phyloP scores from a whole-genome alignment of 2,797 vertebrate genomes.

The Lophius americanus region DNA sequence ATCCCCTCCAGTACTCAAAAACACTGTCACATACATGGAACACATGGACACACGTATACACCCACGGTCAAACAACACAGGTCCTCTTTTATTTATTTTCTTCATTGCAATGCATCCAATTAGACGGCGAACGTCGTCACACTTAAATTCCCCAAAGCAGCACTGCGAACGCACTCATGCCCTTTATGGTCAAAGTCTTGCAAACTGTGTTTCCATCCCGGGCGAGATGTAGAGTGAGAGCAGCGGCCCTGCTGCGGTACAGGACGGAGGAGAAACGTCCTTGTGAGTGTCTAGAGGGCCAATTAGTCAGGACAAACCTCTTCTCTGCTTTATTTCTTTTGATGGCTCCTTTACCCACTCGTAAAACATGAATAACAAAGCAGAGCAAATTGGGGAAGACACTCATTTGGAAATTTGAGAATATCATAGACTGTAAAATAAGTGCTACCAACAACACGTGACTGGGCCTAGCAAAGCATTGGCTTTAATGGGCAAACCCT shows the following conservation, averaged over 20 bases:
- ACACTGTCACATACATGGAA: constrained; percentile 24
- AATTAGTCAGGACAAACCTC: constrained; percentile 59
- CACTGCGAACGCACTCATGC: constrained; percentile 7
- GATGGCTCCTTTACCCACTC: constrained; percentile 45
- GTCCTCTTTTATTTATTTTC: constrained; percentile 20
- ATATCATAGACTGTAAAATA: background rate
- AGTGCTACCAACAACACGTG: background rate
- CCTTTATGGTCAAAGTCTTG: constrained; percentile 20
- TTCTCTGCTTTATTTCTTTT: constrained; percentile 46
- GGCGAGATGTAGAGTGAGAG: constrained; percentile 25
- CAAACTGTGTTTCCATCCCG: constrained; percentile 13
- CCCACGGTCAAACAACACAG: constrained; percentile 34
- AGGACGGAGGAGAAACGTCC: constrained; percentile 44
- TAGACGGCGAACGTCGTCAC: constrained; percentile 34
- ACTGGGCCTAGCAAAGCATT: too few species aligned
- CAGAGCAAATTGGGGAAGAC: constrained; percentile 22
- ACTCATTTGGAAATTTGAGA: constrained; percentile 18
- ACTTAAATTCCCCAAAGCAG: background rate
- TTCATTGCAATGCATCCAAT: constrained; percentile 70
- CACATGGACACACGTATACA: constrained; percentile 13
- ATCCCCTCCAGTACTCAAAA: constrained; percentile 77
- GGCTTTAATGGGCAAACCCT: too few species aligned
- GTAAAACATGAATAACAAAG: constrained; percentile 47
- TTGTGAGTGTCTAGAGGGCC: constrained; percentile 56
- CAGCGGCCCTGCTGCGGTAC: constrained; percentile 36